phyloP scores from a whole-genome alignment of 1,140 invertebrate species.

The Drosophila paulistorum region DNA sequence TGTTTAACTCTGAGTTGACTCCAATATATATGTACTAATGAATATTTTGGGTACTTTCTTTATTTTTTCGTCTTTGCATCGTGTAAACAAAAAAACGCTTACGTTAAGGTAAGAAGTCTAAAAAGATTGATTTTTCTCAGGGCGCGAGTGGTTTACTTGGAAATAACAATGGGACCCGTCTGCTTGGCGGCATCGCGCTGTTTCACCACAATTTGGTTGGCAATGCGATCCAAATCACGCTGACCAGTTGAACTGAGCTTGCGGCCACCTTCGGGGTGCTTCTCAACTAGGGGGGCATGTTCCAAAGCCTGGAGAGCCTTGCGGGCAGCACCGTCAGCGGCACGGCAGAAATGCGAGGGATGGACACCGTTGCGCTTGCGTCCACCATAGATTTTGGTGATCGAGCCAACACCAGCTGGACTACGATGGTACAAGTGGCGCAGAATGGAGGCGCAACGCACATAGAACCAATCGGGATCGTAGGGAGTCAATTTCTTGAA shows the following conservation, averaged over 20 bases:
- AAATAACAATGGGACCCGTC: constrained; percentile 83
- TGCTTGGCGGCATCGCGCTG: constrained; percentile 86
- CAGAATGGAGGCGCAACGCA: constrained; percentile 95
- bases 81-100: constrained; percentile 68
- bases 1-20: no score
- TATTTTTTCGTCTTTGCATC: constrained; percentile 47
- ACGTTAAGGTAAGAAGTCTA: constrained; percentile 59
- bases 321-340: constrained; percentile 94
- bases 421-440: constrained; percentile 97
- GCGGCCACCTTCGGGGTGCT: constrained; percentile 93
- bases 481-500: constrained; percentile 98
- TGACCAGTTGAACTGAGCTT: constrained; percentile 95
- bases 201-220: constrained; percentile 93
- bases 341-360: constrained; percentile 96
- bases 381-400: constrained; percentile 98
- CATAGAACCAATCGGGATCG: constrained; percentile 99
- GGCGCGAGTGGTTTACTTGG: constrained; percentile 64
- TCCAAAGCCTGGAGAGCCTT: constrained; percentile 98
- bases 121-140: constrained; percentile 31
- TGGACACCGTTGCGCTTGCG: constrained; percentile 97
- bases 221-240: constrained; percentile 98
- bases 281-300: constrained; percentile 96
- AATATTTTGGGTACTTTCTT: constrained; percentile 43
- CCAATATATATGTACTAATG: no score
- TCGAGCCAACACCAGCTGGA: constrained; percentile 96